Conservation (phyloP, 2,113 vertebrate species). For the Trachemys scripta region DNA sequence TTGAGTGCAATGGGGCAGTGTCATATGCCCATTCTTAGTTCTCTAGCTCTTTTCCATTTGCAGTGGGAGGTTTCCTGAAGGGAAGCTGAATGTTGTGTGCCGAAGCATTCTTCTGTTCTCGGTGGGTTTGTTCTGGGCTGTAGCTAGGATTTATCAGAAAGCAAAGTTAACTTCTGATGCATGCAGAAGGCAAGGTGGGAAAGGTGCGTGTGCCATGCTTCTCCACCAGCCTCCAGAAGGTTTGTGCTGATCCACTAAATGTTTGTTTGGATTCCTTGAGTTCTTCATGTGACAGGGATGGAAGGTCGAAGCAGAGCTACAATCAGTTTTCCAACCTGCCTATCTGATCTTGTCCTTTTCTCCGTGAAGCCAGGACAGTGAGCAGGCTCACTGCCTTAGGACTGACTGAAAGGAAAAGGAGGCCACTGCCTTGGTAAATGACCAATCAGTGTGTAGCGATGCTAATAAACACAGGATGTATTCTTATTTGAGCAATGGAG, state of each 20-base stretch:
- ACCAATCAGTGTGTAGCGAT: too few species aligned
- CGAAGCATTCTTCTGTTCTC: background rate
- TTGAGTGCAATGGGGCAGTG: background rate
- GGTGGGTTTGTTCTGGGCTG: fast-evolving
- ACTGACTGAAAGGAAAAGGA: background rate
- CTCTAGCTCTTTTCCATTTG: fast-evolving
- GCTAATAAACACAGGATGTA: background rate
- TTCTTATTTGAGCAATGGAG: background rate
- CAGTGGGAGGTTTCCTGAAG: background rate
- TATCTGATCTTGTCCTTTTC: background rate
- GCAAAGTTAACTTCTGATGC: background rate
- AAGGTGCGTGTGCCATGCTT: too few species aligned
- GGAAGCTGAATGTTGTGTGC: background rate
- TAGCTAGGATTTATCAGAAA: background rate
- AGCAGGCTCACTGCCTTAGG: background rate
- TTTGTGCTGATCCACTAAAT: background rate
- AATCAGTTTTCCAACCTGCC: background rate
- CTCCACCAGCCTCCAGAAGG: too few species aligned
- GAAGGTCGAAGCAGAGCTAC: background rate
- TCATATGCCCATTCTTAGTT: background rate
- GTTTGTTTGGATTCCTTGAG: background rate
- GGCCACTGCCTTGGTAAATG: background rate
- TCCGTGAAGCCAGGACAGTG: fast-evolving
- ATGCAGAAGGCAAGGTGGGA: background rate
- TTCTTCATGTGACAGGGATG: background rate